Evolutionary conservation across 2,888 invertebrate species (phyloP).

Genomic region (Pyrochroa serraticornis): DNA sequence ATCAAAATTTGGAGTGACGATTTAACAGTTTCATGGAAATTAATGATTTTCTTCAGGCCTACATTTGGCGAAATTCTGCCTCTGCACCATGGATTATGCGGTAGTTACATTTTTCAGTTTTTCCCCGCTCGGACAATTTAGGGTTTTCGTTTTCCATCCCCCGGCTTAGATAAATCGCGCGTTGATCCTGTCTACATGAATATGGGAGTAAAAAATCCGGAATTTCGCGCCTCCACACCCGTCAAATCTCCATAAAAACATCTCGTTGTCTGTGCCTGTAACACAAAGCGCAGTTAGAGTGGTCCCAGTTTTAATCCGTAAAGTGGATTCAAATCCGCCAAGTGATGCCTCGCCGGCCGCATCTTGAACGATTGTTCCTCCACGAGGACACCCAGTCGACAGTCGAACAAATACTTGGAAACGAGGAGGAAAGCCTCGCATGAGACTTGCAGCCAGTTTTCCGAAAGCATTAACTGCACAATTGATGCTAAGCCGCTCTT

Average conservation of each 20-base stretch:
- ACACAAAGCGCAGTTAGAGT: constrained; percentile 21
- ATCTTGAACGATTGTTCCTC: constrained; percentile 41
- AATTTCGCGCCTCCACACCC: no score
- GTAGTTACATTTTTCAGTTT: no score
- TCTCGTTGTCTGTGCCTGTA: constrained; percentile 13
- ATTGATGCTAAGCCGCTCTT: constrained; percentile 45
- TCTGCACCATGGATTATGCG: no score
- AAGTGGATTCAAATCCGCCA: constrained; percentile 56
- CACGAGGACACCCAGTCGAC: constrained; percentile 29
- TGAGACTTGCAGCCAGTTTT: constrained; percentile 34
- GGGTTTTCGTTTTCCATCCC: no score
- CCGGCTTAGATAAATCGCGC: no score
- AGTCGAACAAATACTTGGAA: constrained; percentile 37
- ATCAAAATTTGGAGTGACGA: no score
- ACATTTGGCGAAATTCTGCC: no score
- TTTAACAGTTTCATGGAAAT: no score
- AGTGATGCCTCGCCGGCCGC: constrained; percentile 47
- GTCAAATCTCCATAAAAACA: constrained; percentile 22
- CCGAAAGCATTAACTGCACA: constrained; percentile 40
- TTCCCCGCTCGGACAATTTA: no score
- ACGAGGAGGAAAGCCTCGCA: constrained; percentile 31
- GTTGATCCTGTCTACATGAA: no score
- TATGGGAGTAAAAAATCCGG: no score
- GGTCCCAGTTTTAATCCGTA: constrained; percentile 52
- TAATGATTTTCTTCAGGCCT: no score